These are phyloP conservation scores for Stictocephala bisonia DNA, from an alignment of 2,888 invertebrate species.

Conservation along the genomic window DNA sequence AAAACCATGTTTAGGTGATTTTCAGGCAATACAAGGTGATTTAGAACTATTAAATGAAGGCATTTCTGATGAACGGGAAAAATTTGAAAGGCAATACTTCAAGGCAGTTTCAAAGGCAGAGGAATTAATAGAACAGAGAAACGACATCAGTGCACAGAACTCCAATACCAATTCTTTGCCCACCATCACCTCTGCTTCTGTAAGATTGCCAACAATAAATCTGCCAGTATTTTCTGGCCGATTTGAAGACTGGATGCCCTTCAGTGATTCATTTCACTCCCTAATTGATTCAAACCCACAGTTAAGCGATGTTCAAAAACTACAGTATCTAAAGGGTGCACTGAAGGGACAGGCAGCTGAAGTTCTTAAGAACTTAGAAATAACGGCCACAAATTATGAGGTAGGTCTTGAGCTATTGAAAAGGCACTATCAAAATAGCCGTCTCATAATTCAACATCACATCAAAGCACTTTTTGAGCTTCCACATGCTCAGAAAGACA, in stretches of 20 bases:
- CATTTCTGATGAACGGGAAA: too few species aligned
- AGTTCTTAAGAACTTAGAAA: slow-evolving; percentile 12
- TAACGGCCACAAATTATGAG: not conserved
- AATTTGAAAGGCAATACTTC: too few species aligned
- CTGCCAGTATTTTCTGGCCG: too few species aligned
- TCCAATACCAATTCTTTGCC: too few species aligned
- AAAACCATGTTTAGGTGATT: too few species aligned
- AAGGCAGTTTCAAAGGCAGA: too few species aligned
- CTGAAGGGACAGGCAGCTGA: slow-evolving; percentile 22
- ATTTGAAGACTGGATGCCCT: not conserved
- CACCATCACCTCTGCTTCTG: too few species aligned
- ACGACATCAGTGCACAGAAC: too few species aligned
- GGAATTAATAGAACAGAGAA: too few species aligned
- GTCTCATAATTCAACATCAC: not conserved
- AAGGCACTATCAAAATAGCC: not conserved
- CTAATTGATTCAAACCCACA: not conserved
- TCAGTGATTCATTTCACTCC: not conserved
- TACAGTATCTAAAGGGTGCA: slow-evolving; percentile 14
- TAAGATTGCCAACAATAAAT: too few species aligned
- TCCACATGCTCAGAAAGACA: not conserved
- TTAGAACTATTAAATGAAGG: too few species aligned
- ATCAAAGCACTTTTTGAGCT: slow-evolving; percentile 16
- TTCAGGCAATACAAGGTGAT: too few species aligned
- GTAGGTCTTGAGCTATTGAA: not conserved
- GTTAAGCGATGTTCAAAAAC: not conserved